Evolutionary conservation across 2,113 vertebrate genomes (phyloP).

Genomic region (Pleuronectes platessa): DNA sequence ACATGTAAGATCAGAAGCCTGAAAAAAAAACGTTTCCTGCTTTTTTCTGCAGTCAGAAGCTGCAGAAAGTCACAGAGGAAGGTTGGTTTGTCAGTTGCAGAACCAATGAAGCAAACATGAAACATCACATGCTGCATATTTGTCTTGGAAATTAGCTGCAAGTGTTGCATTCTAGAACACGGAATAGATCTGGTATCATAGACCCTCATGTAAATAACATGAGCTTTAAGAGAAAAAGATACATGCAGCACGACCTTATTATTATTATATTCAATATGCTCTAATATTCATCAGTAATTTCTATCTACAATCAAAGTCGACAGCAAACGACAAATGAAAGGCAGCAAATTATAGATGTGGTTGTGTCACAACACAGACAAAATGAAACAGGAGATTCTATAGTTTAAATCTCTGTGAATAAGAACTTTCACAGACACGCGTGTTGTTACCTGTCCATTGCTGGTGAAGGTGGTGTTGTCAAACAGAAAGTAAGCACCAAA

Average conservation of each 20-base stretch:
- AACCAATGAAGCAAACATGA: too few relatives aligned
- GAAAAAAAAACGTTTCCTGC: not conserved
- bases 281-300: too few relatives aligned
- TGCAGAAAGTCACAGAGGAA: not conserved
- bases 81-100: not conserved
- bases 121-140: not conserved
- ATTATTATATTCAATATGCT: too few relatives aligned
- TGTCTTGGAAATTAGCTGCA: not conserved
- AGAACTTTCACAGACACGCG: too few relatives aligned
- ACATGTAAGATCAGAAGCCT: not conserved
- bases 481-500: slow-evolving; percentile 98
- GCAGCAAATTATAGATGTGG: slow-evolving; percentile 8
- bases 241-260: too few relatives aligned
- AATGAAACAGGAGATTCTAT: not conserved
- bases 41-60: not conserved
- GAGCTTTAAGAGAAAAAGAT: too few relatives aligned
- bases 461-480: slow-evolving; percentile 93
- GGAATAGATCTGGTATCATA: too few relatives aligned
- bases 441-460: slow-evolving; percentile 93
- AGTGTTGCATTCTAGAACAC: too few relatives aligned
- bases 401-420: too few relatives aligned
- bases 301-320: not conserved
- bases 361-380: not conserved
- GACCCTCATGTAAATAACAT: too few relatives aligned
- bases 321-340: not conserved